These are phyloP conservation scores for Orchesella cincta DNA, from an alignment of 1,140 invertebrate species.

Conservation along the genomic window DNA sequence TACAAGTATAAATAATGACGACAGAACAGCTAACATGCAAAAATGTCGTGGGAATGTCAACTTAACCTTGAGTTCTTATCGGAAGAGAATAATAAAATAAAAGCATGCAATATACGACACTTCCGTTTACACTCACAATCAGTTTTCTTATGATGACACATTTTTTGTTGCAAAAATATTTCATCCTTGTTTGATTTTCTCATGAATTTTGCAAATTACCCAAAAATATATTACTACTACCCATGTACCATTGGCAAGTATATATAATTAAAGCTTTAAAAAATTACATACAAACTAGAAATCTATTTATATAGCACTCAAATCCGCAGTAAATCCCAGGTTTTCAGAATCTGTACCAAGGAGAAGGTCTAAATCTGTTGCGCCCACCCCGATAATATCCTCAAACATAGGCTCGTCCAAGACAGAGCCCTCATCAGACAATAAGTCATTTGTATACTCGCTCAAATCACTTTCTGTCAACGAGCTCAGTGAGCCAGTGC, in stretches of 20 bases:
- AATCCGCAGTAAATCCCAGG: background rate
- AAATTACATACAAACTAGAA: constrained; percentile 15
- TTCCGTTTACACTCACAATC: too few relatives aligned
- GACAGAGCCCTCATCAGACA: constrained; percentile 52
- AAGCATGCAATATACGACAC: too few relatives aligned
- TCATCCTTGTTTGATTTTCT: background rate
- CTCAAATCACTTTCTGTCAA: constrained; percentile 52
- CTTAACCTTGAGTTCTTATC: too few relatives aligned
- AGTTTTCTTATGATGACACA: too few relatives aligned
- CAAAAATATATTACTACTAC: background rate
- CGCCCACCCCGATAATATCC: constrained; percentile 52
- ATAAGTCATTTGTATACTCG: constrained; percentile 52
- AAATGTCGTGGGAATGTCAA: too few relatives aligned
- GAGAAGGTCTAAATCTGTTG: constrained; percentile 57
- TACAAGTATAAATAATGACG: too few relatives aligned
- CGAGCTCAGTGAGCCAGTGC: constrained; percentile 49
- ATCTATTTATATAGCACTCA: constrained; percentile 15
- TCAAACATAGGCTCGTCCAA: constrained; percentile 53
- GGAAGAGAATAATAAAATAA: too few relatives aligned
- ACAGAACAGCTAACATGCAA: too few relatives aligned
- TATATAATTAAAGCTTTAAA: constrained; percentile 8
- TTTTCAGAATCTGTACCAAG: constrained; percentile 61
- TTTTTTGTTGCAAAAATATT: too few relatives aligned
- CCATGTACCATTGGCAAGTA: background rate
- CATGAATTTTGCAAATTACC: background rate